phyloP scores from a whole-genome alignment of 1,140 invertebrate genomes.

The Pseudomyrmex concolor region DNA sequence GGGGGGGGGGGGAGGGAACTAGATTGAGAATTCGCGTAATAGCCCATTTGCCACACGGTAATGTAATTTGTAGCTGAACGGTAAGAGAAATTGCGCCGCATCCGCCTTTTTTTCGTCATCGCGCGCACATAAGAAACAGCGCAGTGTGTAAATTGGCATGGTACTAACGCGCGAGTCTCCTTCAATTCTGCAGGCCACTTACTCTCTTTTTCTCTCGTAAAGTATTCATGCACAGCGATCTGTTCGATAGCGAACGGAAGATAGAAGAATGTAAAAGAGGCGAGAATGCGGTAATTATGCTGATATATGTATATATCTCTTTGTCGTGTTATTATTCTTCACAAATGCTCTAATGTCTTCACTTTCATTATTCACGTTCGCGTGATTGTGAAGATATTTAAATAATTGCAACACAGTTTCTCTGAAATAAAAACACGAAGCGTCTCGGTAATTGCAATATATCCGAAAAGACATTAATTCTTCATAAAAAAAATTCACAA shows the following conservation, averaged over 20 bases:
- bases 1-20: too few relatives aligned
- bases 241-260: constrained; percentile 47
- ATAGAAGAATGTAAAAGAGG: constrained; percentile 24
- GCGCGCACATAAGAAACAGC: constrained; percentile 7
- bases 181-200: constrained; percentile 52
- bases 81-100: constrained; percentile 32
- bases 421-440: too few relatives aligned
- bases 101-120: background rate
- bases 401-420: too few relatives aligned
- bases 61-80: constrained; percentile 47
- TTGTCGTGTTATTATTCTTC: constrained; percentile 30
- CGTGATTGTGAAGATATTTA: background rate
- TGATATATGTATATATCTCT: constrained; percentile 10
- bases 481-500: too few relatives aligned
- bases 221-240: constrained; percentile 24
- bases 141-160: constrained; percentile 39
- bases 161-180: constrained; percentile 50
- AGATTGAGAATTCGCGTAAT: constrained; percentile 55
- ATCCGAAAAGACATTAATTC: too few relatives aligned
- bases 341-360: background rate
- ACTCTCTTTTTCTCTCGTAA: constrained; percentile 1
- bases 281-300: constrained; percentile 45
- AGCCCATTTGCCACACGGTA: constrained; percentile 52
- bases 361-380: background rate
- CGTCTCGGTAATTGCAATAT: too few relatives aligned